Conservation (phyloP, 2,888 invertebrate genomes). For the Plagodis pulveraria region DNA sequence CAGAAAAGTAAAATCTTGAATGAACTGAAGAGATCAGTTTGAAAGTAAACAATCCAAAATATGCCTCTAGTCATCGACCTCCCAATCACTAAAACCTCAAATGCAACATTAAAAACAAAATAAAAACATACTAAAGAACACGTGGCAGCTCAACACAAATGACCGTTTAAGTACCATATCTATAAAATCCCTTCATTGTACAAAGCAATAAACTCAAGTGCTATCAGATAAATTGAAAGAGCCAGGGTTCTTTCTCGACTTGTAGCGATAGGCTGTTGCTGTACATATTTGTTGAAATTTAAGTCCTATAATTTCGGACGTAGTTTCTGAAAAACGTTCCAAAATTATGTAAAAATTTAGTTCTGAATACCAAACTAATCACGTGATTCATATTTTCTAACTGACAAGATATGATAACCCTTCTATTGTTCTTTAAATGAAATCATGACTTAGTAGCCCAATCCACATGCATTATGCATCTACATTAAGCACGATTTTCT, state of each 20-base stretch:
- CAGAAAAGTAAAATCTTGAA: background rate
- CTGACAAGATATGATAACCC: too few relatives aligned
- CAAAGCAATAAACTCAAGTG: conserved; percentile 35
- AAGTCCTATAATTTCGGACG: too few relatives aligned
- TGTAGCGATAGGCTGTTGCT: background rate
- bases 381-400: too few relatives aligned
- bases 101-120: conserved; percentile 34
- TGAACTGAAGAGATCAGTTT: background rate
- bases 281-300: background rate
- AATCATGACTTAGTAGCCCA: too few relatives aligned
- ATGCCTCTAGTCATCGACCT: conserved; percentile 26
- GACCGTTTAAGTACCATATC: conserved; percentile 51
- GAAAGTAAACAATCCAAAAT: conserved; percentile 12
- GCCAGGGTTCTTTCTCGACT: conserved; percentile 10
- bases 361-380: too few relatives aligned
- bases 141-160: conserved; percentile 52
- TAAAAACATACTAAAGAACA: conserved; percentile 42
- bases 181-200: conserved; percentile 43
- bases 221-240: conserved; percentile 27
- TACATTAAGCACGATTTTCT: too few relatives aligned
- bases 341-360: too few relatives aligned
- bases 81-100: conserved; percentile 27
- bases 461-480: too few relatives aligned
- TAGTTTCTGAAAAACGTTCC: too few relatives aligned
- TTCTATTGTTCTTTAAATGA: too few relatives aligned